A percentile compares a stretch with the other conserved stretches of the same genome.
Evolutionary conservation across 2,888 invertebrate genomes (phyloP).

Genomic region (Quadroppia sp.): DNA sequence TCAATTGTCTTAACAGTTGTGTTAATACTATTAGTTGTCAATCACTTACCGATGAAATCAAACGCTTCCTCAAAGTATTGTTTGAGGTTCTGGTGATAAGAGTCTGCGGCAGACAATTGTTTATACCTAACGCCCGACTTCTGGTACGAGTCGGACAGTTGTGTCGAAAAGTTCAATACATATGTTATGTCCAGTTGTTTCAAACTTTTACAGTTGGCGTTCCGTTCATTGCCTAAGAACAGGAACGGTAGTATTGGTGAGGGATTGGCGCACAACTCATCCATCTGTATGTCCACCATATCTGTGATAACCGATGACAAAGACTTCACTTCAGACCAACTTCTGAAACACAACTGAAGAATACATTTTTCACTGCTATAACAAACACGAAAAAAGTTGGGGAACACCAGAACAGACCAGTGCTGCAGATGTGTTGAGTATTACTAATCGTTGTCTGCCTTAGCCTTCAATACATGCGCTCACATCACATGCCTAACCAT

Average conservation of each 20-base stretch:
- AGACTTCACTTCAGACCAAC: neutral
- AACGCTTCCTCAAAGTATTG: slow-evolving; percentile 83
- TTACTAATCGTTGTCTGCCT: too few species aligned
- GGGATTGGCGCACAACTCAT: slow-evolving; percentile 53
- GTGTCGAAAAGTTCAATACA: slow-evolving; percentile 69
- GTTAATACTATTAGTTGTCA: neutral
- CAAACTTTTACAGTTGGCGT: slow-evolving; percentile 68
- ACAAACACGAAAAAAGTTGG: too few species aligned
- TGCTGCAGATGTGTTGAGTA: too few species aligned
- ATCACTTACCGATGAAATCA: slow-evolving; percentile 72
- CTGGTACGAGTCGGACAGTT: neutral
- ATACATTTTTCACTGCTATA: too few species aligned
- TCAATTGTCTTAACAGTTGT: neutral
- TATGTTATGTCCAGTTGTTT: slow-evolving; percentile 66
- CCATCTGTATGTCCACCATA: slow-evolving; percentile 52
- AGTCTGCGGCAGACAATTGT: slow-evolving; percentile 76
- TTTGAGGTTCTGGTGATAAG: slow-evolving; percentile 75
- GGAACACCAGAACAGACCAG: too few species aligned
- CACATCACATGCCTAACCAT: too few species aligned
- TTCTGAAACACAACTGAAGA: too few species aligned
- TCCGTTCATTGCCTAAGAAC: slow-evolving; percentile 74
- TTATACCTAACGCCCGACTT: slow-evolving; percentile 57
- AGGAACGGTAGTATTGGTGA: slow-evolving; percentile 74
- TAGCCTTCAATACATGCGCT: too few species aligned
- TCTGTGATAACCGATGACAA: neutral